Evolutionary conservation across 2,888 invertebrate species (phyloP).

Genomic region (Tipula helvola): DNA sequence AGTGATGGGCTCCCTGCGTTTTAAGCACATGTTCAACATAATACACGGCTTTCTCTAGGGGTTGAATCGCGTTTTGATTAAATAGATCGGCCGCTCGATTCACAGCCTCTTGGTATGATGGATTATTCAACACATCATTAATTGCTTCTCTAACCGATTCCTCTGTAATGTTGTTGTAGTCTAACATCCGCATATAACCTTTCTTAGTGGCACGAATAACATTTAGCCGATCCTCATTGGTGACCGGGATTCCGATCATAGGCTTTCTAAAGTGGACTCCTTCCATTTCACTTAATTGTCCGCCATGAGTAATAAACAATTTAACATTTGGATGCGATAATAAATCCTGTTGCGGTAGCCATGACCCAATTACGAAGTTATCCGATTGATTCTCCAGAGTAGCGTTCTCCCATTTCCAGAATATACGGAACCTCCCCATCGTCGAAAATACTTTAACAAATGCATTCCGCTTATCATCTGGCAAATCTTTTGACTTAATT

Average conservation of each 20-base stretch:
- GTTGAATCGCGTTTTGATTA: slow-evolving; percentile 20
- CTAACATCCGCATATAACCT: slow-evolving; percentile 33
- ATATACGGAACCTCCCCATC: slow-evolving; percentile 25
- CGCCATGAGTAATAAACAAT: slow-evolving; percentile 46
- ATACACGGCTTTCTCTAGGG: slow-evolving; percentile 25
- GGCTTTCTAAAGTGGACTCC: slow-evolving; percentile 38
- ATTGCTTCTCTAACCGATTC: slow-evolving; percentile 31
- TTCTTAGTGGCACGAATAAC: slow-evolving; percentile 33
- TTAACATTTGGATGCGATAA: slow-evolving; percentile 41
- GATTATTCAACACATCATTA: slow-evolving; percentile 29
- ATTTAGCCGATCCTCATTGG: slow-evolving; percentile 39
- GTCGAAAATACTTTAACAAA: slow-evolving; percentile 24
- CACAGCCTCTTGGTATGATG: slow-evolving; percentile 21
- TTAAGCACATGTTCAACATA: slow-evolving; percentile 30
- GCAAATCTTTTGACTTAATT: slow-evolving; percentile 26
- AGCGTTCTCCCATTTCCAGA: slow-evolving; percentile 41
- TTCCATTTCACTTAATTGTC: slow-evolving; percentile 43
- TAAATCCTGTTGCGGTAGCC: slow-evolving; percentile 34
- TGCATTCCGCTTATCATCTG: slow-evolving; percentile 28
- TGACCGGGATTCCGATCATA: slow-evolving; percentile 40
- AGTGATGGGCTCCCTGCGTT: slow-evolving; percentile 27
- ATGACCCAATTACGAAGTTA: slow-evolving; percentile 32
- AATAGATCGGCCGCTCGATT: slow-evolving; percentile 20
- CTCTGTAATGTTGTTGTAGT: slow-evolving; percentile 31
- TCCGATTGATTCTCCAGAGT: slow-evolving; percentile 27